Evolutionary conservation across 2,113 vertebrate species (phyloP).

Genomic region (Odocoileus hemionus): DNA sequence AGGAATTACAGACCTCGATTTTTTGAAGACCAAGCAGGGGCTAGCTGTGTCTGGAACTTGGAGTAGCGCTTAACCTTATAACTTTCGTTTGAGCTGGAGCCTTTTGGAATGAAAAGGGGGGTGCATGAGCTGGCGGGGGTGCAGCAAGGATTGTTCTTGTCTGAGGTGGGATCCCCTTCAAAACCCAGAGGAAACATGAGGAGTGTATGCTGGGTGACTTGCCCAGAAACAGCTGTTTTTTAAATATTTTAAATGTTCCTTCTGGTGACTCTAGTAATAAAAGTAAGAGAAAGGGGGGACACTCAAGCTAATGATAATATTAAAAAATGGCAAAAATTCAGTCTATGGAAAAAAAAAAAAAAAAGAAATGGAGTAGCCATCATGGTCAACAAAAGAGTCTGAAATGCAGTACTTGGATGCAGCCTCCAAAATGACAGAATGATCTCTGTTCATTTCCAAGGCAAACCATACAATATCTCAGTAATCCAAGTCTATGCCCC

Average conservation of each 20-base stretch:
- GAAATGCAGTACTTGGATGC: neutral
- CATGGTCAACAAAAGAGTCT: neutral
- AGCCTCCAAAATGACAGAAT: rapidly evolving
- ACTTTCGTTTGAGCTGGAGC: slow-evolving; percentile 71
- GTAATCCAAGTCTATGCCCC: neutral
- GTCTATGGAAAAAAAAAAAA: slow-evolving; percentile 16
- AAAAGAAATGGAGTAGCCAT: neutral
- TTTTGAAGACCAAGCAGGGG: slow-evolving; percentile 82
- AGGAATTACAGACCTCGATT: slow-evolving; percentile 94
- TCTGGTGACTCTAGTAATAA: slow-evolving; percentile 27
- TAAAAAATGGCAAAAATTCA: neutral
- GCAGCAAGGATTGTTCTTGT: slow-evolving; percentile 38
- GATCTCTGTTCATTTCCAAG: neutral
- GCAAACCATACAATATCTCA: neutral
- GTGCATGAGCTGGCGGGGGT: slow-evolving; percentile 54
- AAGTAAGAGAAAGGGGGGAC: slow-evolving; percentile 23
- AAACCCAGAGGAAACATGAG: slow-evolving; percentile 12
- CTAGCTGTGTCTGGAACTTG: slow-evolving; percentile 28
- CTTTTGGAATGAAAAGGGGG: slow-evolving; percentile 74
- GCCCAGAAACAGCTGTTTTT: neutral
- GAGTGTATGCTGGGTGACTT: neutral
- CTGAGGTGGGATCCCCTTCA: slow-evolving; percentile 33
- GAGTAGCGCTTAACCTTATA: slow-evolving; percentile 64
- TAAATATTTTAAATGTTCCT: neutral
- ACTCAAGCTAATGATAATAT: slow-evolving; percentile 18